These are phyloP conservation scores for Amazona vittata DNA, from an alignment of 2,113 vertebrate genomes.

Conservation along the genomic window DNA sequence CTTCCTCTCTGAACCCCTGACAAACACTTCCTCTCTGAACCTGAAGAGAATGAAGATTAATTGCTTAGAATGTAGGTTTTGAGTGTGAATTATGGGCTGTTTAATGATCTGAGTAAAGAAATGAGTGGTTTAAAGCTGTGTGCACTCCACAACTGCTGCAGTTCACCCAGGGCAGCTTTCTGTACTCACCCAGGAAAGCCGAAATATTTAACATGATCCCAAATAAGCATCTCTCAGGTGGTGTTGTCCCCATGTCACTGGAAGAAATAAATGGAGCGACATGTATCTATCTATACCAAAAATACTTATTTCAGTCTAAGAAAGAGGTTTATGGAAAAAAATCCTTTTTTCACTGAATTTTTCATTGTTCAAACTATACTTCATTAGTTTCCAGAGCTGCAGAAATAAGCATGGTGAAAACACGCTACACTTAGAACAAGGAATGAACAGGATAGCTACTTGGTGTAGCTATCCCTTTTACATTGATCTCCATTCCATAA, in stretches of 20 bases:
- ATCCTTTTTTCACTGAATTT: background rate
- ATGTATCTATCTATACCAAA: background rate
- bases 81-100: background rate
- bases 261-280: constrained; percentile 49
- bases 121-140: background rate
- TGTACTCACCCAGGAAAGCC: constrained; percentile 85
- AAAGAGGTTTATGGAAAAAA: background rate
- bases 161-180: background rate
- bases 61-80: background rate
- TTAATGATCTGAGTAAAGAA: background rate
- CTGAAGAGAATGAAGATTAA: background rate
- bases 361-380: background rate
- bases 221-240: constrained; percentile 93
- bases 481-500: background rate
- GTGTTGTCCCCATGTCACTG: constrained; percentile 88
- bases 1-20: background rate
- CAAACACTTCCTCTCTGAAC: background rate
- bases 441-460: background rate
- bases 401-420: background rate
- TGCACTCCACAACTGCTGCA: background rate
- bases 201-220: constrained; percentile 92
- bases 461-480: background rate
- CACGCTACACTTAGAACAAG: background rate
- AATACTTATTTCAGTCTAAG: background rate
- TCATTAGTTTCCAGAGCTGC: background rate